Conservation (phyloP, 2,797 vertebrate species). For the Manis crassicaudata region DNA sequence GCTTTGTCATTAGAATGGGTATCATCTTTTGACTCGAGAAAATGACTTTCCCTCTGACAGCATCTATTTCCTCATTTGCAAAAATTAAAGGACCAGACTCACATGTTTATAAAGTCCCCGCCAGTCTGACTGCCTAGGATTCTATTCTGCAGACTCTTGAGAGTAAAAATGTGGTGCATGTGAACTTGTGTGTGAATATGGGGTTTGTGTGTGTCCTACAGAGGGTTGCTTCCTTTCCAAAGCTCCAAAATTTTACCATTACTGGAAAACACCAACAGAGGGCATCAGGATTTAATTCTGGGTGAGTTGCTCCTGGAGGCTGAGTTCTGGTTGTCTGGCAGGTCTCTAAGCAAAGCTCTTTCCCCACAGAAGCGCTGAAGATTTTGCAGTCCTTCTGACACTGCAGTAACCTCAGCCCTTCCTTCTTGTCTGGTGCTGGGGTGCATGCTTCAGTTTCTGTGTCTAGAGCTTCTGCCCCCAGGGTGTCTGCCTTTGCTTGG, state of each 20-base stretch:
- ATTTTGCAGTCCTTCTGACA: conserved; percentile 50
- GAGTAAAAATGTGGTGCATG: background rate
- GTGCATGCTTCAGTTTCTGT: background rate
- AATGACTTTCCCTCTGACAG: background rate
- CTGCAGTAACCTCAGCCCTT: background rate
- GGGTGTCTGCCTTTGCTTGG: conserved; percentile 36
- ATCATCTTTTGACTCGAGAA: background rate
- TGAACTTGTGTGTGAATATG: background rate
- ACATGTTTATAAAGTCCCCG: background rate
- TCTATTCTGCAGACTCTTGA: background rate
- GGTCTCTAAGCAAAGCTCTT: conserved; percentile 55
- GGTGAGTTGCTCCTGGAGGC: conserved; percentile 57
- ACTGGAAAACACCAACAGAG: conserved; percentile 87
- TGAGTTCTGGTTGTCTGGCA: conserved; percentile 53
- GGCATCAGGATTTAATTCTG: conserved; percentile 83
- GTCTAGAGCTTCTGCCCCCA: background rate
- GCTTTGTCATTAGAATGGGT: background rate
- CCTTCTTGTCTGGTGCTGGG: background rate
- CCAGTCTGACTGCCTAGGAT: background rate
- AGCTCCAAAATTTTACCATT: conserved; percentile 63
- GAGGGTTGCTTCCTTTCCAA: conserved; percentile 26
- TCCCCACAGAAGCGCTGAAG: background rate
- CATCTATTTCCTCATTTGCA: background rate
- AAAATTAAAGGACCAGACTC: background rate
- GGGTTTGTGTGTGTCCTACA: background rate